Percentiles rank a stretch among this genome's conserved stretches.
Conservation (phyloP, 2,888 invertebrate species). For the Terebella lapidaria region DNA sequence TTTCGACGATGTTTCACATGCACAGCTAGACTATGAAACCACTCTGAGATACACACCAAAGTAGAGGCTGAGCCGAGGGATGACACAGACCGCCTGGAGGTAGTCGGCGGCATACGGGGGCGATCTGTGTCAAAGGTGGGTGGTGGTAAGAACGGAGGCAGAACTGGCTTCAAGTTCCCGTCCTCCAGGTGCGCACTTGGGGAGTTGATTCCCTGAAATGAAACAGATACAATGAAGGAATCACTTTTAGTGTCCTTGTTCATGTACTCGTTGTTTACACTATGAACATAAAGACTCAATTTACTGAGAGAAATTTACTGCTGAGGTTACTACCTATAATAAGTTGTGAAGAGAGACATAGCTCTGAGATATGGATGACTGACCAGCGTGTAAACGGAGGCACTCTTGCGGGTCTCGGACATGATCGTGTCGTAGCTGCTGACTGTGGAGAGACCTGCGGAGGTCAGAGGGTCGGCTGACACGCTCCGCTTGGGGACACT, state of each 20-base stretch:
- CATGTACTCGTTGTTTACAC: too few relatives aligned
- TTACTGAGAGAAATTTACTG: too few relatives aligned
- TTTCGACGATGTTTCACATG: too few relatives aligned
- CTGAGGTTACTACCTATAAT: too few relatives aligned
- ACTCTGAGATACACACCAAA: constrained; percentile 10
- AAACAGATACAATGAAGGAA: too few relatives aligned
- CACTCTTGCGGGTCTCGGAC: constrained; percentile 42
- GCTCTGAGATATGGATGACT: too few relatives aligned
- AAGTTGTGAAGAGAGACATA: too few relatives aligned
- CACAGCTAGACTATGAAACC: too few relatives aligned
- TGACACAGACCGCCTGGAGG: constrained; percentile 11
- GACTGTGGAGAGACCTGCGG: constrained; percentile 21
- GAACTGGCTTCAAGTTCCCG: constrained; percentile 47
- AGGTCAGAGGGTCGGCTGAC: background rate
- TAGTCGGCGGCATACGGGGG: constrained; percentile 22
- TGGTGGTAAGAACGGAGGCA: constrained; percentile 46
- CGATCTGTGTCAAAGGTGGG: constrained; percentile 37
- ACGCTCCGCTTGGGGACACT: background rate
- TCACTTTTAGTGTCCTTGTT: too few relatives aligned
- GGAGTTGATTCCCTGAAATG: constrained; percentile 39
- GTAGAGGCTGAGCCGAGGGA: constrained; percentile 11
- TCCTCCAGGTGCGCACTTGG: constrained; percentile 34
- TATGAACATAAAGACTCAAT: too few relatives aligned
- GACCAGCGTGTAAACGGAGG: constrained; percentile 40
- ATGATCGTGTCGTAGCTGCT: constrained; percentile 43